Base-by-base conservation (phyloP, 2,888 invertebrate species). In the Micropterix aruncella region DNA sequence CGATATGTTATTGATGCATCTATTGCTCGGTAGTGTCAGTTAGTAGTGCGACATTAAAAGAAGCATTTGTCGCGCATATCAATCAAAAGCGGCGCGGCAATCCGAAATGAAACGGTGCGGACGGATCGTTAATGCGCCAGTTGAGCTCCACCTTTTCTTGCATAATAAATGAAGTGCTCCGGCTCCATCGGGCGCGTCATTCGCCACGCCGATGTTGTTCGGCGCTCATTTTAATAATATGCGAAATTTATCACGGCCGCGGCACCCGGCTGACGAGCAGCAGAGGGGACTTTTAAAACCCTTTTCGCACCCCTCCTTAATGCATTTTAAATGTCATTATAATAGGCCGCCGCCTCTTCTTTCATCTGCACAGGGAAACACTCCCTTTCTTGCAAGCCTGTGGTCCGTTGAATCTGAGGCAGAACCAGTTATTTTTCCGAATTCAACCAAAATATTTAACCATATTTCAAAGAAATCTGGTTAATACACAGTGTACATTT, bases 301-400 rank as follows among this genome's bases (percentile, higher is more conserved):
- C n/a, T n/a, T 27, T 12, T 12, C 5, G 12, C 27, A 7, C 46
- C 44, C 43, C 19, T 47, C 45, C 47, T 45, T 49, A 49, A 49
- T 49, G 49, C 41, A 40, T 49, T 49, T 49, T 49, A 49, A 49
- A 49, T 49, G 49, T 48, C 44, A 43, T 49, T 49, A 47, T 49
- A 49, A 49, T 49, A 49, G 38, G 44, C 41, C 46, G 47, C 45
- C 49, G 47, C 49, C 27, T 27, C 49, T 47, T 41, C 41, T 45
- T 45, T 43, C 43, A n/a, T n/a, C n/a, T n/a, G n/a, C n/a, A n/a
- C n/a, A n/a, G n/a, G n/a, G n/a, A n/a, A n/a, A n/a, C n/a, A n/a
- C n/a, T n/a, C n/a, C n/a, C n/a, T n/a, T n/a, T n/a, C n/a, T n/a
- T n/a, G n/a, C n/a, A n/a, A n/a, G n/a, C n/a, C n/a, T n/a, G n/a